Evolutionary conservation across 1,140 invertebrate genomes (phyloP).

Genomic region (Bombus confusus): DNA sequence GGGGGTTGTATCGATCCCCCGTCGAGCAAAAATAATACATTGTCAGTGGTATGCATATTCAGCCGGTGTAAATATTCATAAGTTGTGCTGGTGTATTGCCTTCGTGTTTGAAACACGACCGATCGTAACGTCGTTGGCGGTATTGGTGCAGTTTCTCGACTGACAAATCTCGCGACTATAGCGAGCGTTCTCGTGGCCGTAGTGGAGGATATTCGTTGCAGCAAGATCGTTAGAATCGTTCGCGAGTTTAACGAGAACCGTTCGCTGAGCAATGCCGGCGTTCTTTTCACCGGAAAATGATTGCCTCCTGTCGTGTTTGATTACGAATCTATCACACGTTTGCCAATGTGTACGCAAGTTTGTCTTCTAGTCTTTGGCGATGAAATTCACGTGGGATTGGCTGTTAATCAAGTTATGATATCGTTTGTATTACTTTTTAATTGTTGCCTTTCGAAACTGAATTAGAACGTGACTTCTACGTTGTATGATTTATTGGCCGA

Average conservation of each 20-base stretch:
- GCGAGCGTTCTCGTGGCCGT: neutral
- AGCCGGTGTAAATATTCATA: conserved; percentile 80
- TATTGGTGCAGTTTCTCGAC: neutral
- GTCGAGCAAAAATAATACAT: conserved; percentile 80
- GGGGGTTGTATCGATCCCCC: conserved; percentile 75
- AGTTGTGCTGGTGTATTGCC: conserved; percentile 71
- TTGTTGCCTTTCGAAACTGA: neutral
- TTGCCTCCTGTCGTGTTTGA: neutral
- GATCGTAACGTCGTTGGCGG: conserved; percentile 35
- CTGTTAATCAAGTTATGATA: neutral
- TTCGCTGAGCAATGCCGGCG: neutral
- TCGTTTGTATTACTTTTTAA: neutral
- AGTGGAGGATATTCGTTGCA: neutral
- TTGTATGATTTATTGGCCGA: neutral
- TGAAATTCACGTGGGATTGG: too few relatives aligned
- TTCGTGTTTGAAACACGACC: conserved; percentile 62
- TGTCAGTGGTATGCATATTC: conserved; percentile 80
- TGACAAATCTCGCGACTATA: neutral
- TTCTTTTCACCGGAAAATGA: neutral
- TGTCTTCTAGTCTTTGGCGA: too few relatives aligned
- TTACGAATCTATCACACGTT: neutral
- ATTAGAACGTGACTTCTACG: neutral
- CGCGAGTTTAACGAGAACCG: neutral
- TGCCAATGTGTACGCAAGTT: too few relatives aligned
- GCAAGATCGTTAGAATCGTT: neutral